Conservation (phyloP, 2,113 vertebrate genomes). For the Progne subis region DNA sequence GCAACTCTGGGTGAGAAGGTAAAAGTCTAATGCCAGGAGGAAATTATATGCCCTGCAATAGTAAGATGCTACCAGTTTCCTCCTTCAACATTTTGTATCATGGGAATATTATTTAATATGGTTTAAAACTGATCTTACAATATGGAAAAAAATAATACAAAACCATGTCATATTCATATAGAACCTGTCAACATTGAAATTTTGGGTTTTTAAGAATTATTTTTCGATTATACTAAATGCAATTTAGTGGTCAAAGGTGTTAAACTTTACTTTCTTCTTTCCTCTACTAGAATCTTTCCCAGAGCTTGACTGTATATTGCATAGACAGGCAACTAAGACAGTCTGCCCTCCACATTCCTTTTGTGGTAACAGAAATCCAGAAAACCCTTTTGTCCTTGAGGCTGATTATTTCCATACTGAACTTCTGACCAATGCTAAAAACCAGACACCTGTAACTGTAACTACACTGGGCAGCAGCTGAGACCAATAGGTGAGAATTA, state of each 20-base stretch:
- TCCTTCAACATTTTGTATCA: neutral
- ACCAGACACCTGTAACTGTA: neutral
- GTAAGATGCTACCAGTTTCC: neutral
- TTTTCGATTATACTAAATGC: neutral
- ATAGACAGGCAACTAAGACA: neutral
- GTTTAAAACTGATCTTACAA: neutral
- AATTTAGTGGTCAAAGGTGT: neutral
- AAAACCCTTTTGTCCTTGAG: neutral
- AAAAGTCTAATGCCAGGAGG: neutral
- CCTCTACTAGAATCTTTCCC: neutral
- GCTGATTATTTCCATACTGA: neutral
- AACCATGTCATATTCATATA: neutral
- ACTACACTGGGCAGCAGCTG: neutral
- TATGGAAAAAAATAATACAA: neutral
- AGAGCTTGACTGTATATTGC: neutral
- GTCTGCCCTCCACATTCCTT: neutral
- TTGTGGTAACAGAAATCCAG: neutral
- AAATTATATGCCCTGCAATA: neutral
- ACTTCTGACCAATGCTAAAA: neutral
- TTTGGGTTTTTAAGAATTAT: neutral
- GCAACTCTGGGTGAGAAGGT: neutral
- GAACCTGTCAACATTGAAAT: neutral
- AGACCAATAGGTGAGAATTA: neutral
- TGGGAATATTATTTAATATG: neutral
- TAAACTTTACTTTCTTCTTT: neutral